Evolutionary conservation across 2,888 invertebrate genomes (phyloP), one percentile per base, ranked within the genome.

Genomic region (Calameuta idolon): DNA sequence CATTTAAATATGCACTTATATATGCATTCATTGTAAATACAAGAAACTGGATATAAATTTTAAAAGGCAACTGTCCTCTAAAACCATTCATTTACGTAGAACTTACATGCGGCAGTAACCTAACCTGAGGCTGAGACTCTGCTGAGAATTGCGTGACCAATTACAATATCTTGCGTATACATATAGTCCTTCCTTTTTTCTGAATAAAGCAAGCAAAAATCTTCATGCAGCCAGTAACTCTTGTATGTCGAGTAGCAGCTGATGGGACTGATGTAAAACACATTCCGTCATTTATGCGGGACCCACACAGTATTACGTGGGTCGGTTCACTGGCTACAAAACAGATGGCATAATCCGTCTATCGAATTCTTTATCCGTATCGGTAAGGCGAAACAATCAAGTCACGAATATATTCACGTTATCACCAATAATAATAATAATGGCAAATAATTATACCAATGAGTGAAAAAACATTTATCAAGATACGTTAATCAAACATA

Each of bases 231-330:
- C 74, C 77, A 76, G 82, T 81, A 80, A 77, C 77, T 73, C 80
- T 82, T 83, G 80, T 81, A 78, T 79, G 81, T 83, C 78, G 82
- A 84, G 82, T 83, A 81, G 82, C 83, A 83, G 83, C 85, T 85
- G 85, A 69, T 34, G 23, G 23, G 11, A 23, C 34, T 74, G 35
- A 34, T 74, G 74, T 74, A 35, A 74, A 74, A 74, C 74, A 34
- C 74, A 34, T 33, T 74, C 35, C 34, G 34, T 30, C 34, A 12
- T 35, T 74, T 34, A 74, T 74, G 74, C 74, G 74, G 74, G 74
- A 30, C 35, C 35, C 74, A 34, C 74, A 34, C 74, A 34, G 74
- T 74, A 71, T 12, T 23, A 9, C 71, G 3, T 31, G 33, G 31
- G 5, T 12, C 12, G 31, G 9, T 33, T 31, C 71, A 71, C 31